Evolutionary conservation across 2,888 invertebrate genomes (phyloP).

Genomic region (Cylloceria caligata): DNA sequence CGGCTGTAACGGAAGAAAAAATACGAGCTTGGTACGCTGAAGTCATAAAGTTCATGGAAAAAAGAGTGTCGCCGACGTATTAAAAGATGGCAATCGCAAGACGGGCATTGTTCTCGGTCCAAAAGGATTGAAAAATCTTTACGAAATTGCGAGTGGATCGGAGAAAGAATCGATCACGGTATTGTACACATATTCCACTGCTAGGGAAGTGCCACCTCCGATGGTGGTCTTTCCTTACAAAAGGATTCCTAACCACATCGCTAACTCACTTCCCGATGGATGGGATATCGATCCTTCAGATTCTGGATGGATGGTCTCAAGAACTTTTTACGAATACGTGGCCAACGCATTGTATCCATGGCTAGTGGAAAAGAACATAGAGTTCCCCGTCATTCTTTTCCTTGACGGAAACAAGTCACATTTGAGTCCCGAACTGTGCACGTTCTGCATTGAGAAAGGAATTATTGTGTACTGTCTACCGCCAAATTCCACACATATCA

Average conservation of each 20-base stretch:
- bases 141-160: slow-evolving; percentile 61
- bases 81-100: slow-evolving; percentile 64
- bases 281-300: slow-evolving; percentile 76
- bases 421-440: background rate
- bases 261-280: slow-evolving; percentile 63
- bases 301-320: slow-evolving; percentile 78
- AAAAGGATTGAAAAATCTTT: too few relatives aligned
- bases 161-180: slow-evolving; percentile 72
- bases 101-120: slow-evolving; percentile 66
- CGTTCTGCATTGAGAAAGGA: background rate
- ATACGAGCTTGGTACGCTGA: slow-evolving; percentile 72
- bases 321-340: slow-evolving; percentile 79
- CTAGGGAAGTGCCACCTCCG: slow-evolving; percentile 73
- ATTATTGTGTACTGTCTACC: background rate
- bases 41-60: slow-evolving; percentile 65
- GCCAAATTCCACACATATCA: background rate
- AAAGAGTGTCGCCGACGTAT: slow-evolving; percentile 60
- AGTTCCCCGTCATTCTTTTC: background rate
- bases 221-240: slow-evolving; percentile 77
- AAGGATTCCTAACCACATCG: slow-evolving; percentile 70
- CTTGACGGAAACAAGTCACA: background rate
- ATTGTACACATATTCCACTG: slow-evolving; percentile 60
- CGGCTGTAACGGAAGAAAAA: slow-evolving; percentile 71
- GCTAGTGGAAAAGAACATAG: slow-evolving; percentile 60
- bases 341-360: slow-evolving; percentile 77